Evolutionary conservation across 2,113 vertebrate genomes (phyloP), one percentile per base, ranked within the genome.

Genomic region (Capreolus pygargus): DNA sequence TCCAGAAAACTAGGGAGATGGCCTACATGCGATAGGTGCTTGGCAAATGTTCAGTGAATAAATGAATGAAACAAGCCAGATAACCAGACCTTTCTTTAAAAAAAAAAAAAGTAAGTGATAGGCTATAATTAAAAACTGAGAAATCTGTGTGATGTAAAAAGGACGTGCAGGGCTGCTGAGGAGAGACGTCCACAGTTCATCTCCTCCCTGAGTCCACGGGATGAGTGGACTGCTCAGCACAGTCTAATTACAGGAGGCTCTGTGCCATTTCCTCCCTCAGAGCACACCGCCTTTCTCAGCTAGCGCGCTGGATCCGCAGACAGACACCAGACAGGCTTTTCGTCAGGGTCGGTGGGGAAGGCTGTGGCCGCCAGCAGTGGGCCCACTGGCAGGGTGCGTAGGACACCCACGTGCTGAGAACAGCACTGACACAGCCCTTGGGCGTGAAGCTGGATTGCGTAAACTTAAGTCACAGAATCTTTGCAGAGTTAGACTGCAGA

Each of bases 131-230:
- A 76, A 93, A 88, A 91, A 33, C 30, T 0, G 39, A 88, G 95
- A 82, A 54, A 43, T 54, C 0, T n/a, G 78, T 33, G 27, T 74
- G 64, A 6, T 23, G 58, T 47, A 5, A 36, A 70, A 15, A 50
- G 43, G 30, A 36, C 14, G 1, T 1, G 8, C 25, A 1, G 83
- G 27, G 89, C 27, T 6, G 95, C 43, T 4, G 3, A 87, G 27
- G 54, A 33, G 11, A 55, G 82, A 12, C 0, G 0, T 2, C 27
- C 7, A 0, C 39, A 21, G 6, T 25, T 36, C 52, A 0, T 2
- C 5, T 54, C 76, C 86, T 60, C 86, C 58, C 94, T 13, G 82
- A 74, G 10, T 3, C 11, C 17, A 3, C 3, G 0, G 39, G 12
- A 7, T 1, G 33, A 43, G 43, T 0, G 39, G 81, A 4, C 21